Percentiles rank a stretch among this genome's conserved stretches.
Conservation (phyloP, 2,888 invertebrate genomes). For the Amblyjoppa proteus region DNA sequence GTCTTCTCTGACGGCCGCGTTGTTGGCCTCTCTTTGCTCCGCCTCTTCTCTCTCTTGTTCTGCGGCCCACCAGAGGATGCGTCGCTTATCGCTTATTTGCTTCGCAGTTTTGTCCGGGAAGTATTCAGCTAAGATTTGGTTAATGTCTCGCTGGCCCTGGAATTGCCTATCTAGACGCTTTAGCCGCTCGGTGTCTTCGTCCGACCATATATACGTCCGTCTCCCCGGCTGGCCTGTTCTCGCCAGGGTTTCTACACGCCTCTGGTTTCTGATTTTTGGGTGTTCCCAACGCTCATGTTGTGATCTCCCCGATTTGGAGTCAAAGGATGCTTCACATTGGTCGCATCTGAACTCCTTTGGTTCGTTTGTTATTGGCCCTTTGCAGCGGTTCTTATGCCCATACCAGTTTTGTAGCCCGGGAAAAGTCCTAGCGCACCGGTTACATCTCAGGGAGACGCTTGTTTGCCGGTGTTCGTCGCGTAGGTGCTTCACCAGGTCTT, state of each 20-base stretch:
- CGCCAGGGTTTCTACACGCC: neutral
- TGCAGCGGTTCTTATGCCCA: neutral
- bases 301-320: neutral
- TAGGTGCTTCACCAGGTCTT: too few relatives aligned
- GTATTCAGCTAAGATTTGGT: neutral
- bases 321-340: neutral
- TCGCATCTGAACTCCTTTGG: neutral
- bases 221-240: too few relatives aligned
- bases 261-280: slow-evolving; percentile 22
- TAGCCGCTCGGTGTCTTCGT: neutral
- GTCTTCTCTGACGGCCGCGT: neutral
- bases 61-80: neutral
- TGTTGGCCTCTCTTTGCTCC: neutral
- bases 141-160: neutral
- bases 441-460: slow-evolving; percentile 84
- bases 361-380: too few relatives aligned
- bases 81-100: neutral
- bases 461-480: too few relatives aligned
- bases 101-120: slow-evolving; percentile 4
- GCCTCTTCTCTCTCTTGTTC: neutral
- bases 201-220: neutral
- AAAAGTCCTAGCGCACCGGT: slow-evolving; percentile 86
- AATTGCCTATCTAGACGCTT: neutral
- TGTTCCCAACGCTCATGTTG: slow-evolving; percentile 58
- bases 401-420: neutral